Evolutionary conservation across 2,113 vertebrate genomes (phyloP), one percentile per base, ranked within the genome.

Genomic region (Erythrocercus mccallii): DNA sequence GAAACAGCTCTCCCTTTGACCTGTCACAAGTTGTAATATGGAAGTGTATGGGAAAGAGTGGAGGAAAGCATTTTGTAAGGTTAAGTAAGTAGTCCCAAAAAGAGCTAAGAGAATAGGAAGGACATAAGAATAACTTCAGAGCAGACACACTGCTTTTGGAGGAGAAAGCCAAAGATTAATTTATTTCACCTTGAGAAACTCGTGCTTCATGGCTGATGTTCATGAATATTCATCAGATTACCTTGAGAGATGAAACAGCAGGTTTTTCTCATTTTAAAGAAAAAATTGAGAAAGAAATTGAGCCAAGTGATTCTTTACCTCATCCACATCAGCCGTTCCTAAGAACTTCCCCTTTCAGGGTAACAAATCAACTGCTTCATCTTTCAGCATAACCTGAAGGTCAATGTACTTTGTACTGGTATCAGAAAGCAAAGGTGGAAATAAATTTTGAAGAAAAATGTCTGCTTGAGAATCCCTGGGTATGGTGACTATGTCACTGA

Each of bases 101-200:
- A 70, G 57, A 81, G 5, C 33, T 90, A 72, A 76, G 64, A 85
- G 25, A 94, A 76, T 20, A 83, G 15, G 16, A 82, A 57, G 50
- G 48, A 60, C 15, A 3, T 27, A 70, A 45, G 54, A 80, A 38
- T 19, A 72, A 76, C 47, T 71, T 60, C 6, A 4, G 48, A 82
- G 58, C 1, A 85, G 30, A 73, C 15, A 72, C 57, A 79, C 25
- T 88, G 9, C 42, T 85, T 88, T 33, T 20, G 31, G 30, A 86
- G 30, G 54, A 80, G 35, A 92, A 88, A 77, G 21, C 11, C 74
- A 88, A 64, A 76, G 57, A 86, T 62, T 83, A 81, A 81, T 83
- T 92, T 60, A 77, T 81, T 89, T 78, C 77, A 96, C 77, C 86
- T 94, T 84, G 80, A 92, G 7, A 69, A 92, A 86, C 47, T 86